Evolutionary conservation across 1,140 invertebrate species (phyloP).

Genomic region (Drosophila novamexicana): DNA sequence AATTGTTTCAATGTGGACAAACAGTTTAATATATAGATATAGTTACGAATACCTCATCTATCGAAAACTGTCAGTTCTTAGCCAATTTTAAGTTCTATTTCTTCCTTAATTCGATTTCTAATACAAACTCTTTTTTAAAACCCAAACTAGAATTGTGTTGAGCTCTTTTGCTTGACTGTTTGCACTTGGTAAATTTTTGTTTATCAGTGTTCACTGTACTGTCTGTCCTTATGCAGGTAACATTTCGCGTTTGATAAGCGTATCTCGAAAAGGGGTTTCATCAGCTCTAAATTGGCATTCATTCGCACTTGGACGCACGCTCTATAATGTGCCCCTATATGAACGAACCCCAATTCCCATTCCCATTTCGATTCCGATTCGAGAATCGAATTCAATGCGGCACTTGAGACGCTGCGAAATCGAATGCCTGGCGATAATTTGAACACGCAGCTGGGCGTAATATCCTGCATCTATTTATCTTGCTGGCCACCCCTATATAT

Average conservation of each 20-base stretch:
- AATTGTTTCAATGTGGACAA: no score
- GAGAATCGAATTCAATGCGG: constrained; percentile 47
- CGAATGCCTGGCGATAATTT: constrained; percentile 73
- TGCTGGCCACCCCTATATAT: constrained; percentile 50
- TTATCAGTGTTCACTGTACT: background rate
- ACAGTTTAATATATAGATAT: no score
- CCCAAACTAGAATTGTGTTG: no score
- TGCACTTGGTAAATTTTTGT: background rate
- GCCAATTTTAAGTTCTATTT: no score
- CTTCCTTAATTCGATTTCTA: no score
- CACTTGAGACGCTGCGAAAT: constrained; percentile 64
- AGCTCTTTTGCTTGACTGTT: background rate
- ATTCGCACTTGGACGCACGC: constrained; percentile 49
- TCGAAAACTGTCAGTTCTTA: no score
- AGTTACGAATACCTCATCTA: no score
- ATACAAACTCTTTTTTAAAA: no score
- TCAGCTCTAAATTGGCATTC: constrained; percentile 48
- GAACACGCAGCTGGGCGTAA: constrained; percentile 65
- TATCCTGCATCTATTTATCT: constrained; percentile 80
- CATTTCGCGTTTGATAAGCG: no score
- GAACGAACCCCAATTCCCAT: constrained; percentile 33
- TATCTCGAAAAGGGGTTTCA: constrained; percentile 9
- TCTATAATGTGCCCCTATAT: constrained; percentile 23
- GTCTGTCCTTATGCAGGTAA: background rate
- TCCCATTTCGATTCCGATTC: constrained; percentile 29